These are phyloP conservation scores for Aethes cnicana DNA, from an alignment of 2,888 invertebrate genomes.

Conservation along the genomic window DNA sequence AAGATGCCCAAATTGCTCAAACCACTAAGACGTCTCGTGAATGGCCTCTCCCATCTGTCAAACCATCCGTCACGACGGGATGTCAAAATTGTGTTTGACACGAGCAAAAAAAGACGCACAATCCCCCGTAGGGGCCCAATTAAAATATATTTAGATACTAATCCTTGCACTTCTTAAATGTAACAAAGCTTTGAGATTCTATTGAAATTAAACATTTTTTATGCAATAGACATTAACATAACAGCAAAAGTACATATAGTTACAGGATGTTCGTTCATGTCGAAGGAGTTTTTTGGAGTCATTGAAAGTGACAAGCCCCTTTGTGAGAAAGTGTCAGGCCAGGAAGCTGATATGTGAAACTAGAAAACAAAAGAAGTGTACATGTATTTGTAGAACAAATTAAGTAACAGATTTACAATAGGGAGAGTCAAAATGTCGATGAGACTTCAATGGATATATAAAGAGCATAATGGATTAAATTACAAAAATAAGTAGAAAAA, in stretches of 20 bases:
- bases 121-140: slow-evolving; percentile 57
- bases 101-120: slow-evolving; percentile 35
- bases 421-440: too few relatives aligned
- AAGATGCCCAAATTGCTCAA: slow-evolving; percentile 15
- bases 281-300: slow-evolving; percentile 47
- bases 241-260: slow-evolving; percentile 39
- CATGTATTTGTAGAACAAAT: not conserved
- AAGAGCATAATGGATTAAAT: too few relatives aligned
- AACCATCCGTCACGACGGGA: slow-evolving; percentile 42
- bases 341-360: slow-evolving; percentile 47
- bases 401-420: too few relatives aligned
- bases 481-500: too few relatives aligned
- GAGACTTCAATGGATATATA: too few relatives aligned
- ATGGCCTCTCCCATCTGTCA: slow-evolving; percentile 50
- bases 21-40: slow-evolving; percentile 41
- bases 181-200: slow-evolving; percentile 27
- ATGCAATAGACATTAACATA: slow-evolving; percentile 37
- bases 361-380: slow-evolving; percentile 38
- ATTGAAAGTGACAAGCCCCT: slow-evolving; percentile 57
- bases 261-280: slow-evolving; percentile 46
- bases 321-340: slow-evolving; percentile 50
- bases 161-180: slow-evolving; percentile 49
- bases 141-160: slow-evolving; percentile 65
- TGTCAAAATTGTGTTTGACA: slow-evolving; percentile 46
- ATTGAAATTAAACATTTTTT: slow-evolving; percentile 31